A percentile compares a stretch with the other conserved stretches of the same genome.
phyloP scores from a whole-genome alignment of 2,113 vertebrate genomes.

The Chunga burmeisteri region DNA sequence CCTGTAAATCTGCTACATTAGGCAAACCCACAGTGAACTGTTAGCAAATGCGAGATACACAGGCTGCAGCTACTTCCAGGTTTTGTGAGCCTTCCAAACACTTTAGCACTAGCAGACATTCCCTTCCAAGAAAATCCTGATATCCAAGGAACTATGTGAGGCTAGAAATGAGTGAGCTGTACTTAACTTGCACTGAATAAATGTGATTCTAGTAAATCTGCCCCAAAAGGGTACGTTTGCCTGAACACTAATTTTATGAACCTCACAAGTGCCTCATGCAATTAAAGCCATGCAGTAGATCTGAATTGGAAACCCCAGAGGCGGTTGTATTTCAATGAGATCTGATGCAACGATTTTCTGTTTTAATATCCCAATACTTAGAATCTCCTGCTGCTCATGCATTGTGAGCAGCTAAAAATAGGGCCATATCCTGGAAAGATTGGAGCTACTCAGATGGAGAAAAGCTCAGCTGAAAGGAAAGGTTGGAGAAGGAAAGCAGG shows the following conservation, averaged over 20 bases:
- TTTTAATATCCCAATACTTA: not conserved
- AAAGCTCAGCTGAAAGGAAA: not conserved
- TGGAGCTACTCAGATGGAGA: not conserved
- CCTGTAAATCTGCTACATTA: slow-evolving; percentile 30
- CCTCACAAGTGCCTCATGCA: not conserved
- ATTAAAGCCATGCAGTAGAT: not conserved
- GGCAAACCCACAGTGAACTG: not conserved
- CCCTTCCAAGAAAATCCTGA: slow-evolving; percentile 25
- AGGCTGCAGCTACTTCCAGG: not conserved
- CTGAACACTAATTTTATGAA: not conserved
- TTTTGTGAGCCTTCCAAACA: slow-evolving; percentile 37
- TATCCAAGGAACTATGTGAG: not conserved
- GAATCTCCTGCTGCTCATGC: not conserved
- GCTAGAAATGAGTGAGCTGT: not conserved
- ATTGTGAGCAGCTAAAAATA: not conserved
- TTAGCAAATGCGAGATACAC: not conserved
- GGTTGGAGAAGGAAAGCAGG: not conserved
- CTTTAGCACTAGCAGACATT: slow-evolving; percentile 1
- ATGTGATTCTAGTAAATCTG: not conserved
- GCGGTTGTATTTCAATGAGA: not conserved
- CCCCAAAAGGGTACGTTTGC: not conserved
- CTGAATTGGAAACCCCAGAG: not conserved
- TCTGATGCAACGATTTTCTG: not conserved
- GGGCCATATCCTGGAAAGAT: not conserved
- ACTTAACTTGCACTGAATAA: not conserved